These are phyloP conservation scores for Melierax canorus DNA, from an alignment of 2,113 vertebrate species.

Conservation along the genomic window DNA sequence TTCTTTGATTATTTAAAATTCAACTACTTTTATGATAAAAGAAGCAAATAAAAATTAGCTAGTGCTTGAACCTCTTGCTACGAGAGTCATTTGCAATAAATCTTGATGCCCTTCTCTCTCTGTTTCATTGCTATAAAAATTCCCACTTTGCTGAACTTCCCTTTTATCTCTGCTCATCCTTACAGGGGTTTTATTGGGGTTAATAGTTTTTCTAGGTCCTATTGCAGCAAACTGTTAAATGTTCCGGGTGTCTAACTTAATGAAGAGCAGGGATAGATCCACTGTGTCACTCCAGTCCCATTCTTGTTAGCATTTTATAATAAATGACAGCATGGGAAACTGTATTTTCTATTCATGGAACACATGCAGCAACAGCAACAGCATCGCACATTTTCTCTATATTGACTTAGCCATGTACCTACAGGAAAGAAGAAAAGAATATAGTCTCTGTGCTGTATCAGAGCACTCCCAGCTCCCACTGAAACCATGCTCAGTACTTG, in stretches of 20 bases:
- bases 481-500: neutral
- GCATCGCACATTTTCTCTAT: neutral
- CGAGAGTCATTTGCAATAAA: conserved; percentile 14
- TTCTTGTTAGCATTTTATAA: neutral
- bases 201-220: conserved; percentile 34
- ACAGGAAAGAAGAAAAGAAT: neutral
- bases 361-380: neutral
- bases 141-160: neutral
- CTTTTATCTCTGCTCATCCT: conserved; percentile 14
- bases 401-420: neutral
- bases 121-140: conserved; percentile 17
- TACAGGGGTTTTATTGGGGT: conserved; percentile 31
- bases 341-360: neutral
- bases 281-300: neutral
- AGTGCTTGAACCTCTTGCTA: conserved; percentile 17
- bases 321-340: neutral
- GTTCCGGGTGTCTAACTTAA: neutral
- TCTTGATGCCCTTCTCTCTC: neutral
- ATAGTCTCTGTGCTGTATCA: neutral
- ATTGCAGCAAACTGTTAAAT: neutral
- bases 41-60: conserved; percentile 48
- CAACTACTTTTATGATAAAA: neutral
- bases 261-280: neutral
- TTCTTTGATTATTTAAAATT: conserved; percentile 4
- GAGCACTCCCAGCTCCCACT: neutral